Evolutionary conservation across 2,113 vertebrate genomes (phyloP).

Genomic region (Tapirus terrestris): DNA sequence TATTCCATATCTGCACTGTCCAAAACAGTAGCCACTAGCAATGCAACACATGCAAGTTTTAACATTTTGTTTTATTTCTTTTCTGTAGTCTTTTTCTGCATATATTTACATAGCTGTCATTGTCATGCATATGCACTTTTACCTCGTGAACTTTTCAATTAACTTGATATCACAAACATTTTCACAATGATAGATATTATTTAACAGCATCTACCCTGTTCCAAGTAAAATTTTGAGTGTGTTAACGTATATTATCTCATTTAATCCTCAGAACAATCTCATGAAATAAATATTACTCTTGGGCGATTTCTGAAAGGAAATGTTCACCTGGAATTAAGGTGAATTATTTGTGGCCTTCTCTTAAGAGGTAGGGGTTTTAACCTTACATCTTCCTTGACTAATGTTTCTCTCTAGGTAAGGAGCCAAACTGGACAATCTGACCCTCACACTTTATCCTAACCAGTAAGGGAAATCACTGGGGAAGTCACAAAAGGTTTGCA

Average conservation of each 20-base stretch:
- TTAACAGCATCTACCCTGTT: neutral
- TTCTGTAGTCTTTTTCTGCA: neutral
- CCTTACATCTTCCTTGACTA: neutral
- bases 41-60: neutral
- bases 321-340: neutral
- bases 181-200: neutral
- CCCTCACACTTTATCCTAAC: neutral
- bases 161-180: neutral
- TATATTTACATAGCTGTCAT: neutral
- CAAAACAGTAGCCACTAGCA: too few relatives aligned
- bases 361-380: neutral
- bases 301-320: neutral
- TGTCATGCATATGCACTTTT: neutral
- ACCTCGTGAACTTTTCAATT: neutral
- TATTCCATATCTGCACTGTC: too few relatives aligned
- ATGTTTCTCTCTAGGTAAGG: neutral
- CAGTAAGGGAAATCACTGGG: neutral
- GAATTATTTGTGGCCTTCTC: neutral
- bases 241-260: neutral
- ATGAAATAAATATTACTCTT: neutral
- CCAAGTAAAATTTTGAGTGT: neutral
- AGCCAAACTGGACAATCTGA: neutral
- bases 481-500: neutral
- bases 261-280: neutral
- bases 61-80: neutral